Base-by-base conservation (phyloP, 2,113 vertebrate genomes). In the Oncorhynchus gorbuscha region DNA sequence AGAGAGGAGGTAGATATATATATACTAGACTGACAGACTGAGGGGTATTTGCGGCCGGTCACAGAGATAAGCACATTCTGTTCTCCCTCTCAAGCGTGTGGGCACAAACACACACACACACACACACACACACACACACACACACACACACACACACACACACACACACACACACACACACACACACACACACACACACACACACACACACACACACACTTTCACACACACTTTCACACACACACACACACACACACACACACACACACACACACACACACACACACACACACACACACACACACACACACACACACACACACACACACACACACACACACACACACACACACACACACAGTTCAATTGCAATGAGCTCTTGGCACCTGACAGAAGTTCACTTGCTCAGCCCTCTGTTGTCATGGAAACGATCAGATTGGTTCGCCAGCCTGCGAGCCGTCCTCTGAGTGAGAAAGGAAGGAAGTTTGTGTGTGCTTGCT, bases 311-410 rank as follows among this genome's bases (percentile, higher is more conserved):
- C 20, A 4, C 72, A 75, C 73, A 35, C 35, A 35, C 35, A 35
- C 35, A 35, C 35, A 35, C 35, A 8, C 6, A 39, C 7, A 39
- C 35, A 39, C 39, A 45, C 39, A 9, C 39, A 45, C 8, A 45
- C 8, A 45, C 39, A 11, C 39, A 45, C 8, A 39, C 39, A 58
- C 28, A 16, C 48, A 58, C 22, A 45, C n/a, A 8, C 39, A 79
- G 39, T 74, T 83, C 80, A 76, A 66, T 71, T 84, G 86, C 84
- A 85, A 81, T 77, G 64, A 89, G 85, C 84, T 76, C 80, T 87
- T 83, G 86, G 88, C 84, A 91, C 85, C 85, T 87, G 85, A 88
- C 85, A 87, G 86, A 90, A 89, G 88, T 91, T 91, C 83, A 81
- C 82, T 81, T 71, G 76, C 81, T 80, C 82, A 74, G 72, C 69